Conservation (phyloP, 2,888 invertebrate genomes). For the Drosophila lutescens region DNA sequence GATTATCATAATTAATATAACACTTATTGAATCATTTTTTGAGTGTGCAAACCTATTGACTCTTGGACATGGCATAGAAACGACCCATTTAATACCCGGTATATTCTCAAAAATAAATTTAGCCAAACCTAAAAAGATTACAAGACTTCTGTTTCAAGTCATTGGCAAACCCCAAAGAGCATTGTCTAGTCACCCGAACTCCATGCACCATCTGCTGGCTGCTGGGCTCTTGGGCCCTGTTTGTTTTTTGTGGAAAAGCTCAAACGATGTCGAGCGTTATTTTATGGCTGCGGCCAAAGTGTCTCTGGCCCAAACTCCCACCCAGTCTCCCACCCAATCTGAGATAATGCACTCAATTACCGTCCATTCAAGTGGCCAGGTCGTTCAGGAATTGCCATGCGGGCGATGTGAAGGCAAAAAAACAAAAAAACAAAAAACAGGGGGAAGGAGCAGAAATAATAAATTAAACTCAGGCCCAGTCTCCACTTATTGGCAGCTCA, state of each 20-base stretch:
- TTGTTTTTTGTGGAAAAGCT: slow-evolving; percentile 18
- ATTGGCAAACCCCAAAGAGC: not conserved
- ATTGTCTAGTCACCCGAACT: not conserved
- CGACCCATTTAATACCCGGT: no score
- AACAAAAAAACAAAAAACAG: not conserved
- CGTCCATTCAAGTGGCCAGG: slow-evolving; percentile 53
- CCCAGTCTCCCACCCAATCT: slow-evolving; percentile 65
- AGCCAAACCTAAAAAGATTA: not conserved
- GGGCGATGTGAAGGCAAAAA: not conserved
- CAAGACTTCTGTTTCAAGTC: not conserved
- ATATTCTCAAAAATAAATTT: not conserved
- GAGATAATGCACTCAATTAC: slow-evolving; percentile 77
- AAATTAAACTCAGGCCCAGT: slow-evolving; percentile 30
- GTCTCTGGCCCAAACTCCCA: slow-evolving; percentile 33
- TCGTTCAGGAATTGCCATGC: not conserved
- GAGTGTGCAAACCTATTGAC: no score
- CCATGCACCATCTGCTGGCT: not conserved
- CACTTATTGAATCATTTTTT: no score
- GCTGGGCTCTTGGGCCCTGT: slow-evolving; percentile 11
- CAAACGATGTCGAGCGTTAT: slow-evolving; percentile 59
- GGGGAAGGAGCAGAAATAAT: slow-evolving; percentile 1
- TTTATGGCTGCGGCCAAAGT: slow-evolving; percentile 53
- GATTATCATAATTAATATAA: no score
- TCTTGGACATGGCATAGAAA: no score
- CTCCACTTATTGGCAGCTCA: slow-evolving; percentile 35